A percentile compares a stretch with the other conserved stretches of the same genome.
These are phyloP conservation scores for Listrodromus nycthemerus DNA, from an alignment of 2,888 invertebrate genomes.

Conservation along the genomic window DNA sequence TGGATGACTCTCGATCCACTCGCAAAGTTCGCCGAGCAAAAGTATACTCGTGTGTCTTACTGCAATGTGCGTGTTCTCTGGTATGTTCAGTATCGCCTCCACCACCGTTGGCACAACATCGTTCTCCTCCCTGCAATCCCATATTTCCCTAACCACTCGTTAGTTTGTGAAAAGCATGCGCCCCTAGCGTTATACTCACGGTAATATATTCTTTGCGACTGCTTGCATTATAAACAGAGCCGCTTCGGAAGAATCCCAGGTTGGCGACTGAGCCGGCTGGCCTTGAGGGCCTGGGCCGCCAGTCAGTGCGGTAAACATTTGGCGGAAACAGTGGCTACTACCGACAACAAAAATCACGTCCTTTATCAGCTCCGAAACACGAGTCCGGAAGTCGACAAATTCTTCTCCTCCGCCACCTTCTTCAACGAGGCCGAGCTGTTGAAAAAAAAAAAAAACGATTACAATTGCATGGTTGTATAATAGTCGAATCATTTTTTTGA, in stretches of 20 bases:
- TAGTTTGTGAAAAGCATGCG: background rate
- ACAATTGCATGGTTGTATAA: background rate
- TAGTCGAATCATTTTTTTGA: constrained; percentile 5
- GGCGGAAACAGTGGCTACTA: constrained; percentile 95
- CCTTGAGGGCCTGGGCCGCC: constrained; percentile 77
- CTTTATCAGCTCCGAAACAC: constrained; percentile 96
- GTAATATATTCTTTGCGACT: constrained; percentile 96
- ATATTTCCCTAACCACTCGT: background rate
- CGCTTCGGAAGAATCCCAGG: constrained; percentile 98
- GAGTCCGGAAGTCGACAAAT: constrained; percentile 92
- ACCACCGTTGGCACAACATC: constrained; percentile 97
- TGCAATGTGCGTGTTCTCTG: constrained; percentile 92
- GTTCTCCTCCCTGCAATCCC: constrained; percentile 91
- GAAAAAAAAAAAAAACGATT: background rate
- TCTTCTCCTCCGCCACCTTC: constrained; percentile 87
- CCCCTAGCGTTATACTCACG: constrained; percentile 88
- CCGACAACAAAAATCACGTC: constrained; percentile 99
- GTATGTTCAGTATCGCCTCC: constrained; percentile 94
- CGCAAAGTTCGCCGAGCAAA: constrained; percentile 95
- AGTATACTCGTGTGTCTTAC: constrained; percentile 95
- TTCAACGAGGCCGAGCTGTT: constrained; percentile 81
- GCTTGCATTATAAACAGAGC: constrained; percentile 98
- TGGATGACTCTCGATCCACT: constrained; percentile 97
- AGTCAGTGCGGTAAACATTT: constrained; percentile 92
- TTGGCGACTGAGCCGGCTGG: constrained; percentile 87